These are phyloP conservation scores for Drosophila miranda DNA, from an alignment of 1,140 invertebrate genomes.

Conservation along the genomic window DNA sequence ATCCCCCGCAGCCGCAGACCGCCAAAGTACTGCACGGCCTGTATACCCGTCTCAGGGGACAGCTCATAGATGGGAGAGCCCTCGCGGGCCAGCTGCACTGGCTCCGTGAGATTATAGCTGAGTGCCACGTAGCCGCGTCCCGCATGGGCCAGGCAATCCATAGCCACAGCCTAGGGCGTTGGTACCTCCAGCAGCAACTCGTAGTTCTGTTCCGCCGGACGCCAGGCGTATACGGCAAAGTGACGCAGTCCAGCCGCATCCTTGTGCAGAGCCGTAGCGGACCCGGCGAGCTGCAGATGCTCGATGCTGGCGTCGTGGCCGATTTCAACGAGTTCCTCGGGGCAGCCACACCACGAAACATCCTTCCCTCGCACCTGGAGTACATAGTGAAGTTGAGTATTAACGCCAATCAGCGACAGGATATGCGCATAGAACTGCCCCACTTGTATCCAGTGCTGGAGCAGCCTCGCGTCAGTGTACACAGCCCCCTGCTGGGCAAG, in stretches of 20 bases:
- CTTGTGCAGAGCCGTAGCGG: conserved; percentile 77
- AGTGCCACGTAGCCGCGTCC: conserved; percentile 69
- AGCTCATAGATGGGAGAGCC: conserved; percentile 75
- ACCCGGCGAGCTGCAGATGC: conserved; percentile 87
- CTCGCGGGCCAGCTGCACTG: conserved; percentile 50
- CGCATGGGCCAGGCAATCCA: conserved; percentile 65
- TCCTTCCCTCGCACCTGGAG: conserved; percentile 57
- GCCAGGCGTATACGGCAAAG: conserved; percentile 67
- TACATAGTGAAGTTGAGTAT: conserved; percentile 83
- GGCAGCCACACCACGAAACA: conserved; percentile 6
- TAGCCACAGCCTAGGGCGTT: conserved; percentile 58
- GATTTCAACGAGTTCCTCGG: conserved; percentile 86
- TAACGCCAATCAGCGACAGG: conserved; percentile 83
- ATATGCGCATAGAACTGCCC: conserved; percentile 85
- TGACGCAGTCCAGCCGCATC: conserved; percentile 50
- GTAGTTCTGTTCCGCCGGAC: conserved; percentile 36
- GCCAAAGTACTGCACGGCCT: conserved; percentile 71
- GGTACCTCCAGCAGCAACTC: conserved; percentile 34
- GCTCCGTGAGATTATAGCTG: conserved; percentile 62
- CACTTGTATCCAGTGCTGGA: conserved; percentile 86
- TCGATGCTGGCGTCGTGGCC: conserved; percentile 85
- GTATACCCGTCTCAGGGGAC: conserved; percentile 45
- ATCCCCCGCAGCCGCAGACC: conserved; percentile 51
- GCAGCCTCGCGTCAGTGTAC: conserved; percentile 86
- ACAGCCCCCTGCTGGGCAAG: conserved; percentile 84